phyloP scores from a whole-genome alignment of 2,797 vertebrate species.

The Phrynocephalus forsythii region DNA sequence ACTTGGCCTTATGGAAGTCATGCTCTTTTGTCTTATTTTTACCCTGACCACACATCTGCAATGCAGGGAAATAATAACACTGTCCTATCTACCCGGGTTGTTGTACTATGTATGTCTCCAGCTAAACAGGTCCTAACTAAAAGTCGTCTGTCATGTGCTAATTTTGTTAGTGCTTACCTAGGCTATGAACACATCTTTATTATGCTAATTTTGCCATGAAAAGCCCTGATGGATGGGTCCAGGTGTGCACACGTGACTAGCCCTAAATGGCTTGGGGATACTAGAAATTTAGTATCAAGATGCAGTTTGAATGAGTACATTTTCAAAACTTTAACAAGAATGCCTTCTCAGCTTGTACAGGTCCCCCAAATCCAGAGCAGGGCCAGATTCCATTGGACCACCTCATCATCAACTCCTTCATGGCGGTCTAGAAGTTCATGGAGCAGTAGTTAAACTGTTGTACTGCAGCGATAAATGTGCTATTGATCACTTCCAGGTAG shows the following conservation, averaged over 20 bases:
- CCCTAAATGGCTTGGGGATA: too few species aligned
- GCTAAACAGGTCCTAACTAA: neutral
- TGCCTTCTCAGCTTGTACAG: too few species aligned
- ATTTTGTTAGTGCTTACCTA: neutral
- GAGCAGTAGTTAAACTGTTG: too few species aligned
- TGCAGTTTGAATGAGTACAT: too few species aligned
- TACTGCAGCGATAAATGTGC: too few species aligned
- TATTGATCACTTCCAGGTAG: too few species aligned
- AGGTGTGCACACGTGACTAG: too few species aligned
- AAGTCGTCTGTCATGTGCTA: neutral
- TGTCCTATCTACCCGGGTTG: neutral
- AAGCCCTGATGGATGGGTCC: too few species aligned
- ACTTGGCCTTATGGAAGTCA: neutral
- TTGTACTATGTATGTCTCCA: neutral
- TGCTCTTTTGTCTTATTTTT: neutral
- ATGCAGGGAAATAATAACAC: neutral
- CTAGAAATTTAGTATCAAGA: too few species aligned
- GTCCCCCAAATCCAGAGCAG: too few species aligned
- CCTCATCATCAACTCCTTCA: too few species aligned
- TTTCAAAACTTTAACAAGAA: neutral
- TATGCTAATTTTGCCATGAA: neutral
- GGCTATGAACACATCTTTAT: neutral
- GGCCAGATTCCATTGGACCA: neutral
- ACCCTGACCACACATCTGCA: neutral
- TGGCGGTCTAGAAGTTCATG: too few species aligned